These are phyloP conservation scores for Falco naumanni DNA, from an alignment of 2,797 vertebrate species.

Conservation along the genomic window DNA sequence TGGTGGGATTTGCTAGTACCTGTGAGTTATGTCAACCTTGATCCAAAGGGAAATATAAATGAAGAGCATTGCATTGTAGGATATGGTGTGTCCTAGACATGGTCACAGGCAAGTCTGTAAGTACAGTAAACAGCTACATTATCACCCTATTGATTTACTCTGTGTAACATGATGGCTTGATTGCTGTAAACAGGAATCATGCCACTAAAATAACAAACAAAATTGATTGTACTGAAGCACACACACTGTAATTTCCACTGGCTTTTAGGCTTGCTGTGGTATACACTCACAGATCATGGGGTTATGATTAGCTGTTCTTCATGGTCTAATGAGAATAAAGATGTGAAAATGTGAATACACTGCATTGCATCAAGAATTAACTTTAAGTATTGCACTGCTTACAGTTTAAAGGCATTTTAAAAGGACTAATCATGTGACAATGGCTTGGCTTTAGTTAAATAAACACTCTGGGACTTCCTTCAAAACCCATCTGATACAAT, in stretches of 20 bases:
- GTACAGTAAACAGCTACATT: conserved; percentile 61
- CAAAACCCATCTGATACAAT: not conserved
- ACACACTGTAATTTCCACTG: conserved; percentile 51
- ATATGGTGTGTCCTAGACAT: not conserved
- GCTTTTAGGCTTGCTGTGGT: not conserved
- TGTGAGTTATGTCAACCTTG: conserved; percentile 17
- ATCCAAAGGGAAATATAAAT: conserved; percentile 51
- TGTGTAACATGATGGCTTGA: conserved; percentile 35
- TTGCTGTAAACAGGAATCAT: conserved; percentile 63
- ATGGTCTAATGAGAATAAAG: not conserved
- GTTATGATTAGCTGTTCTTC: not conserved
- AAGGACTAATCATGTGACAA: not conserved
- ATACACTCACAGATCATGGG: not conserved
- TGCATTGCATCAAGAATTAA: not conserved
- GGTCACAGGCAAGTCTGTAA: conserved; percentile 24
- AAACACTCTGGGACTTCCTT: not conserved
- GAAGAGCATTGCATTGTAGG: not conserved
- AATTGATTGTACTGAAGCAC: conserved; percentile 50
- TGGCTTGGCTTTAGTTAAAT: not conserved
- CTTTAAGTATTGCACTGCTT: not conserved
- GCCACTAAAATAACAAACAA: conserved; percentile 68
- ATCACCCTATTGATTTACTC: conserved; percentile 59
- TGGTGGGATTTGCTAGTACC: conserved; percentile 44
- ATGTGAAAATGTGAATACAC: not conserved
- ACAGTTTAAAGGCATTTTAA: not conserved